These are phyloP conservation scores for Corapipo altera DNA, from an alignment of 2,113 vertebrate species.

Conservation along the genomic window DNA sequence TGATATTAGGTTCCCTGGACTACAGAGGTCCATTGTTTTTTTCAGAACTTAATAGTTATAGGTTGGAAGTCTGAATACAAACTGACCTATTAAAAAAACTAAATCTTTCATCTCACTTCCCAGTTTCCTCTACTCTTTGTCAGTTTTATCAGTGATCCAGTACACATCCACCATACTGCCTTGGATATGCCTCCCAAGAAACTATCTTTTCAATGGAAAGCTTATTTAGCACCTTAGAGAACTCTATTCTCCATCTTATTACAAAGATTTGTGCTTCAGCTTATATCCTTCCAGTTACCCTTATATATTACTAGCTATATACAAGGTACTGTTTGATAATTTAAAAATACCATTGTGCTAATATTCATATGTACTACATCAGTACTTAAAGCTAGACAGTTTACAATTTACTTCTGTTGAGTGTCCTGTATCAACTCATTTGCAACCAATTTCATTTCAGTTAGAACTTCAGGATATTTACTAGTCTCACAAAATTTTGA, in stretches of 20 bases:
- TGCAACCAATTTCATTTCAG: not conserved
- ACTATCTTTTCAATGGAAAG: not conserved
- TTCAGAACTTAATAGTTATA: not conserved
- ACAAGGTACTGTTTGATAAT: not conserved
- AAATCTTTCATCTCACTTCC: not conserved
- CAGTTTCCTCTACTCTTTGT: not conserved
- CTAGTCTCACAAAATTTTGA: not conserved
- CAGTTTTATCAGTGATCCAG: not conserved
- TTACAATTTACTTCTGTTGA: not conserved
- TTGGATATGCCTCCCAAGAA: not conserved
- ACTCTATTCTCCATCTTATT: not conserved
- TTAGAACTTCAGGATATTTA: not conserved
- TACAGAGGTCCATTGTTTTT: slow-evolving; percentile 55
- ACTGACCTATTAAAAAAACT: not conserved
- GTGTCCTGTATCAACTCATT: not conserved
- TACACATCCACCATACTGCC: not conserved
- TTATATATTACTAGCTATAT: not conserved
- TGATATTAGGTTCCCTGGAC: slow-evolving; percentile 39
- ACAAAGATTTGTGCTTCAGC: not conserved
- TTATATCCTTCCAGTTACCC: not conserved
- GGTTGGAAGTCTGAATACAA: not conserved
- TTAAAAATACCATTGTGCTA: not conserved
- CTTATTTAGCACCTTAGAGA: not conserved
- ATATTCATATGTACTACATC: not conserved
- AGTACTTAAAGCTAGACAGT: not conserved